Base-by-base conservation (phyloP, 2,888 invertebrate species). In the Drepanosiphum platanoidis region DNA sequence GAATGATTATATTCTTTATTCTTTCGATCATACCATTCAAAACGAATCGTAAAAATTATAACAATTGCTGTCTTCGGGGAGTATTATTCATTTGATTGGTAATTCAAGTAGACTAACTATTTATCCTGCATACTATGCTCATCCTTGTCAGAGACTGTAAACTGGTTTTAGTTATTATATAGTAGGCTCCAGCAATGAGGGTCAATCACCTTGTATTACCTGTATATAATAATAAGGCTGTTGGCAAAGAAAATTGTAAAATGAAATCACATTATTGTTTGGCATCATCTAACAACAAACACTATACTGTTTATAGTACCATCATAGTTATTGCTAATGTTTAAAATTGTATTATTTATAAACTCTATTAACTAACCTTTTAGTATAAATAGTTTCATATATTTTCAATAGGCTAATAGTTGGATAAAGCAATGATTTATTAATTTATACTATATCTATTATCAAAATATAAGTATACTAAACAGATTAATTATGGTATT, bases 151-250 rank as follows among this genome's bases (percentile, higher is more conserved):
- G 68, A 66, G 32, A 58, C 30, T 66, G 68, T 42, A 68, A 84
- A 84, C 84, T 84, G 84, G 84, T 84, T 84, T 84, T 68, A 84
- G 84, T 70, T 84, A 84, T 84, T 84, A 83, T 75, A n/a, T 58
- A 75, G 75, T 77, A 52, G 52, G 30, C 34, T 84, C 66, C 75
- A 52, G 52, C 66, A 39, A 74, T 32, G 58, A 77, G 64, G 84
- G 84, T 84, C 77, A 84, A 77, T 84, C 75, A 84, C 84, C 83
- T 83, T 36, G 30, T 58, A 75, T 75, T 84, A 84, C 61, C 77
- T 77, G 34, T 84, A 83, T 75, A 71, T 71, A 83, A 83, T 66
- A 66, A 75, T 84, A 84, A 77, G 27, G 13, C 18, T 39, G 84
- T 68, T 70, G 68, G 84, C 84, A 75, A 84, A 84, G 52, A 77